Base-by-base conservation (phyloP, 2,113 vertebrate genomes). In the Spermophilus dauricus region DNA sequence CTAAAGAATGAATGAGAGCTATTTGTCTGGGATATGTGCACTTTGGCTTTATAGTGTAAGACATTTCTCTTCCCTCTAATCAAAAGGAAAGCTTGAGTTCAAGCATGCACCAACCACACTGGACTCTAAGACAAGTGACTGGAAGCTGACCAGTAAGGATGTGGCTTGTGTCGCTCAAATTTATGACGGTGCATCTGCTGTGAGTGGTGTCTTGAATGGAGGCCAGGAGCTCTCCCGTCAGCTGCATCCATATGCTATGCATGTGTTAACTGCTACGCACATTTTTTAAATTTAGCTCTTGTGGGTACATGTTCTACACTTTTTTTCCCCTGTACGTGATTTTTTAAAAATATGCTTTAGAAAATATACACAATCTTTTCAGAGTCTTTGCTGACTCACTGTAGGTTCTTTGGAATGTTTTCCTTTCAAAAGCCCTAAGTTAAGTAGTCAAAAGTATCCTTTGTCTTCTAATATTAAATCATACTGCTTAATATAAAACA, bases 261-360 rank as follows among this genome's bases (percentile, higher is more conserved):
- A 97, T 98, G 98, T 98, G 98, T 98, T 98, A 98, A 97, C 96
- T 98, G 97, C 98, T 98, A 98, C 98, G 98, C 98, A 99, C 97
- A 97, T 98, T 97, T 98, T 98, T 98, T 98, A 99, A 98, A 98
- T 98, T 98, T 99, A 99, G 98, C 97, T 97, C 97, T 98, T 98
- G 98, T 99, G 98, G 98, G 98, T 98, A 98, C 98, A 82, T 98
- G 97, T 97, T 98, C 98, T 98, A 98, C 98, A 97, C 97, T 98
- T 98, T 63, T 63, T n/a, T 98, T 56, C 95, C 95, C 96, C 73
- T 98, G 95, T 97, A 98, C 97, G 92, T 97, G 97, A 95, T 98
- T 97, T 97, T 92, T 4, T 0, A 80, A 61, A 97, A 97, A 94
- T 92, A 89, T 97, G 92, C 98, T 96, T 98, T 81, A 96, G 96